Base-by-base conservation (phyloP, 2,113 vertebrate genomes). In the Gasterosteus nipponicus region DNA sequence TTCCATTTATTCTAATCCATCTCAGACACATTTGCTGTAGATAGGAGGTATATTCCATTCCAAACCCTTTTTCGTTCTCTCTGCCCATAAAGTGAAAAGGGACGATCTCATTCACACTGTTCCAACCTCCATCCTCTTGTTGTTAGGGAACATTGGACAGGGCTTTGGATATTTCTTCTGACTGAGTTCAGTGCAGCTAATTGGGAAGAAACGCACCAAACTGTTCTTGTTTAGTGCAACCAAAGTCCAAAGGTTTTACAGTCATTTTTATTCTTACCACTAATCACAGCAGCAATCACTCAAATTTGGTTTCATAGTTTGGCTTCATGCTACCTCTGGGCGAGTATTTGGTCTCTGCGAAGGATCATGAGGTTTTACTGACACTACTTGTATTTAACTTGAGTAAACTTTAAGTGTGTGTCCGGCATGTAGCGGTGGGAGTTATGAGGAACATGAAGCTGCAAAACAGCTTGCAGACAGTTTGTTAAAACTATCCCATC, bases 101-200 rank as follows among this genome's bases (percentile, higher is more conserved):
- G 15, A 59, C 22, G 26, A 3, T 41, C 57, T 39, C 4, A 53
- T 84, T 70, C 56, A 51, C 11, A 14, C 22, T 11, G 7, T 54
- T 31, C n/a, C n/a, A n/a, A n/a, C n/a, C 14, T 72, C 56, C 33
- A 51, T 26, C 58, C 6, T 49, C 46, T 57, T 33, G 18, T 61
- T 68, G 57, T 58, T 14, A 63, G 41, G 38, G 35, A 66, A 16
- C 14, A 29, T 38, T 33, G 65, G 38, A 39, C 54, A 44, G 5
- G 18, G 33, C 39, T 72, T 66, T 61, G 19, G 54, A 38, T 2
- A 1, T 22, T 18, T 26, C 19, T 57, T 15, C 22, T 22, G 31
- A 10, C 31, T 29, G 11, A 39, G 26, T 58, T 69, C 49, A 70
- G 29, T 33, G 11, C 33, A 44, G 49, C 60, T 69, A 68, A 84